A percentile compares a stretch with the other conserved stretches of the same genome.
Conservation (phyloP, 2,888 invertebrate species). For the Adelphocoris suturalis region DNA sequence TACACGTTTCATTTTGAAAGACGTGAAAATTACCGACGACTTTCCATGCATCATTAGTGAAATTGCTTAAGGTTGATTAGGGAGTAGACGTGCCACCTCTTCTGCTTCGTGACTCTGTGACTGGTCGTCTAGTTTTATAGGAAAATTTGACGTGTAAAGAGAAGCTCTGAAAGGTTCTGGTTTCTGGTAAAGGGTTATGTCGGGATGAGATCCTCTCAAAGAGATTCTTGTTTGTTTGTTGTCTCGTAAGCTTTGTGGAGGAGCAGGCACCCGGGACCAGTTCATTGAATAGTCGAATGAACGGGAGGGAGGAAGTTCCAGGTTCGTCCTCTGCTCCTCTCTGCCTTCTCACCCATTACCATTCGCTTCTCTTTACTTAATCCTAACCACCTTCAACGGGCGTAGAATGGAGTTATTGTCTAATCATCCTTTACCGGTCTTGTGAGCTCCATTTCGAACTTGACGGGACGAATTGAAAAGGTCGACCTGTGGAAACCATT, state of each 20-base stretch:
- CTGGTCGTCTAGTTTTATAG: background rate
- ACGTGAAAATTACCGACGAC: no score
- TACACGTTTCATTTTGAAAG: no score
- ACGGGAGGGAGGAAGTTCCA: background rate
- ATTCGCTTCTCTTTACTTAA: slow-evolving; percentile 54
- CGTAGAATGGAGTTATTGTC: slow-evolving; percentile 45
- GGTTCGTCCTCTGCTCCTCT: background rate
- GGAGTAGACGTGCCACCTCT: no score
- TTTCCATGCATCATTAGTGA: no score
- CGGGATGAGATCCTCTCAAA: slow-evolving; percentile 46
- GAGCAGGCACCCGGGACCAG: slow-evolving; percentile 46
- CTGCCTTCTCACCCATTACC: slow-evolving; percentile 14
- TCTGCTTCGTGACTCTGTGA: no score
- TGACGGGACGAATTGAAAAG: background rate
- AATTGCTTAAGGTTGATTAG: no score
- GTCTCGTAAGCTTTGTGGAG: slow-evolving; percentile 54
- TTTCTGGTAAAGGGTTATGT: background rate
- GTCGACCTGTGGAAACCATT: background rate
- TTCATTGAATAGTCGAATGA: slow-evolving; percentile 53
- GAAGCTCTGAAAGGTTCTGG: background rate
- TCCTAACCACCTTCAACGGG: slow-evolving; percentile 22
- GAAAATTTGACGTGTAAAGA: slow-evolving; percentile 19
- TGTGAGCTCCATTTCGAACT: background rate
- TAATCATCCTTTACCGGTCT: slow-evolving; percentile 15
- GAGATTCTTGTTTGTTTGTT: slow-evolving; percentile 51